Evolutionary conservation across 1,140 invertebrate genomes (phyloP).

Genomic region (Chelonus insularis): DNA sequence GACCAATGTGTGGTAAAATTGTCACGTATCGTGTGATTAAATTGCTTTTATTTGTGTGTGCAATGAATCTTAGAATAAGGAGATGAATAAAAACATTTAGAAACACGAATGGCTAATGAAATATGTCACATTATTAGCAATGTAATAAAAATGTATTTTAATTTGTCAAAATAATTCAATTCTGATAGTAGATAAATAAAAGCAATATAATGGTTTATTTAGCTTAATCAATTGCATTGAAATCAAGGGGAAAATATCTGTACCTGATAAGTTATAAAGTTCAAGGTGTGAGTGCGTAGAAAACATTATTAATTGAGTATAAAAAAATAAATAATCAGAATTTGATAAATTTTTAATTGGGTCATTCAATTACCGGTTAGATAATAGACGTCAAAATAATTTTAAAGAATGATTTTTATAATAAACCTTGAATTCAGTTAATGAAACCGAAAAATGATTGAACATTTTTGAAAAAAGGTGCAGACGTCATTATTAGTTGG

Average conservation of each 20-base stretch:
- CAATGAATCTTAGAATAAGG: background rate
- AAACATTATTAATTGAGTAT: background rate
- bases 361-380: slow-evolving; percentile 14
- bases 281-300: slow-evolving; percentile 4
- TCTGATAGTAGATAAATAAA: too few species aligned
- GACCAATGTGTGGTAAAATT: slow-evolving; percentile 24
- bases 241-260: background rate
- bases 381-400: too few species aligned
- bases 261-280: background rate
- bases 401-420: too few species aligned
- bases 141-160: background rate
- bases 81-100: too few species aligned
- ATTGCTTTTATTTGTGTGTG: background rate
- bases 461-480: too few species aligned
- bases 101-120: too few species aligned
- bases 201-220: too few species aligned
- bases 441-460: too few species aligned
- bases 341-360: background rate
- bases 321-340: background rate
- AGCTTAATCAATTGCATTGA: too few species aligned
- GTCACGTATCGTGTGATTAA: slow-evolving; percentile 23
- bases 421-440: too few species aligned
- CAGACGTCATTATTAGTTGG: too few species aligned
- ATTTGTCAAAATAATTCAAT: too few species aligned
- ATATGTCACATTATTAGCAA: background rate